Percentiles rank a stretch among this genome's conserved stretches.
phyloP scores from a whole-genome alignment of 2,797 vertebrate genomes.

The Caiman crocodilus region DNA sequence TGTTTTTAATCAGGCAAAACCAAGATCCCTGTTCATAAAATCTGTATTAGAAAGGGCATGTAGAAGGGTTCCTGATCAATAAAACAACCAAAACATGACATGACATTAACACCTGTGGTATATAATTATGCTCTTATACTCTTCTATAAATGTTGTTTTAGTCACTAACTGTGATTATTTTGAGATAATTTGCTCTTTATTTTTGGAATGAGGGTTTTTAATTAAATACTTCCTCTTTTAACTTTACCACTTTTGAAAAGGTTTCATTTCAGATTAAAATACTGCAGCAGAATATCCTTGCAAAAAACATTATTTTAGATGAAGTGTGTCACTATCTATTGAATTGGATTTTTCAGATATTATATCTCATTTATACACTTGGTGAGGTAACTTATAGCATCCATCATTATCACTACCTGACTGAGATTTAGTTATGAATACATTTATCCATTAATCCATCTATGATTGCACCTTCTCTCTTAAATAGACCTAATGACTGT shows the following conservation, averaged over 20 bases:
- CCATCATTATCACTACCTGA: background rate
- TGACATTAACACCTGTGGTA: constrained; percentile 75
- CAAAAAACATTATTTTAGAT: background rate
- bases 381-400: constrained; percentile 39
- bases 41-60: constrained; percentile 68
- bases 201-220: constrained; percentile 40
- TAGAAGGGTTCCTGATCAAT: constrained; percentile 70
- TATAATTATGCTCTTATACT: constrained; percentile 70
- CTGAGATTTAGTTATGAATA: constrained; percentile 40
- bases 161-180: constrained; percentile 55
- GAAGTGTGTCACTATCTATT: background rate
- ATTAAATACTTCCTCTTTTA: background rate
- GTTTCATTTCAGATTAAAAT: background rate
- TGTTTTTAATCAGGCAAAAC: too few species aligned
- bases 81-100: constrained; percentile 75
- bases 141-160: constrained; percentile 63
- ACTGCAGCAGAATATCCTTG: background rate
- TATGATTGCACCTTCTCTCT: background rate
- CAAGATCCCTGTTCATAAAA: constrained; percentile 47
- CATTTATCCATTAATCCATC: background rate
- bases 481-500: background rate
- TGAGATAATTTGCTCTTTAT: constrained; percentile 34
- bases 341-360: constrained; percentile 15
- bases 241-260: background rate
- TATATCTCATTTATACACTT: constrained; percentile 6